Conservation (phyloP, 2,797 vertebrate species). For the Sebastolobus alascanus region DNA sequence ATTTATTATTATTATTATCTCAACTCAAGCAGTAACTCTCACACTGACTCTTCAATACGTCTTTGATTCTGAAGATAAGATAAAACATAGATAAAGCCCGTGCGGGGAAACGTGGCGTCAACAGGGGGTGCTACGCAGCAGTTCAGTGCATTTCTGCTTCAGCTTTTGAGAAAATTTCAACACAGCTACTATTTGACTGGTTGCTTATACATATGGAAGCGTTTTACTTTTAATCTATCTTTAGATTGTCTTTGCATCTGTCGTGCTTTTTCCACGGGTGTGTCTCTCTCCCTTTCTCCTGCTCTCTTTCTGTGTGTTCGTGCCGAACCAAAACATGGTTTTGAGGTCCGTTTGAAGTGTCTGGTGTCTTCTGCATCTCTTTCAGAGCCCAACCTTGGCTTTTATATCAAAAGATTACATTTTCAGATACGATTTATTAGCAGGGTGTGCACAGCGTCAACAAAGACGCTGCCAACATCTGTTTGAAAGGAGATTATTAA, state of each 20-base stretch:
- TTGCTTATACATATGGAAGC: conserved; percentile 64
- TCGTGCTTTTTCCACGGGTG: conserved; percentile 22
- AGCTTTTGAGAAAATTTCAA: conserved; percentile 18
- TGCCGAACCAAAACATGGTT: conserved; percentile 39
- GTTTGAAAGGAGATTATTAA: conserved; percentile 35
- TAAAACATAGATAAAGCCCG: neutral
- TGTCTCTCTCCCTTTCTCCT: conserved; percentile 24
- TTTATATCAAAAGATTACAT: conserved; percentile 41
- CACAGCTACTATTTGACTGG: conserved; percentile 32
- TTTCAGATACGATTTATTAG: conserved; percentile 59
- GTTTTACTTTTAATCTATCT: conserved; percentile 53
- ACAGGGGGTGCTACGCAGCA: conserved; percentile 71
- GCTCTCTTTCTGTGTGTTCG: neutral
- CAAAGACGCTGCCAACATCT: conserved; percentile 52
- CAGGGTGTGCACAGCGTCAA: conserved; percentile 55
- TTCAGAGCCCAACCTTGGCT: conserved; percentile 30
- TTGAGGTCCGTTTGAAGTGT: conserved; percentile 67
- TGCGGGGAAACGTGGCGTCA: conserved; percentile 29
- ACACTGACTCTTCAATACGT: neutral
- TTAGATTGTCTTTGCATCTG: conserved; percentile 54
- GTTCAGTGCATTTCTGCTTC: conserved; percentile 10
- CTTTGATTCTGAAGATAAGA: neutral
- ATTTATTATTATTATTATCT: neutral
- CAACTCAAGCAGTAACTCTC: neutral
- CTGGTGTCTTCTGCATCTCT: conserved; percentile 50